Evolutionary conservation across 2,888 invertebrate genomes (phyloP).

Genomic region (Crematogaster levior): DNA sequence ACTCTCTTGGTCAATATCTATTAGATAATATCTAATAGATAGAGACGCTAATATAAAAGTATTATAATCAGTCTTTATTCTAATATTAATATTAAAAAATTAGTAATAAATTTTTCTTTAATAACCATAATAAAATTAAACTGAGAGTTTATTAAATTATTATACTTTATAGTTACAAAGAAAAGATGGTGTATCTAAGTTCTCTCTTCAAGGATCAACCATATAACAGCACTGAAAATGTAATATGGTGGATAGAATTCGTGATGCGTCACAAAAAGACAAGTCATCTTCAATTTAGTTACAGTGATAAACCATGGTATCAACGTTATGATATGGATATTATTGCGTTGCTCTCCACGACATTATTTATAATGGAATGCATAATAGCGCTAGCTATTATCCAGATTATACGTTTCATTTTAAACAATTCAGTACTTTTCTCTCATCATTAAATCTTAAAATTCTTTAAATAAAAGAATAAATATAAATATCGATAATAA

Average conservation of each 20-base stretch:
- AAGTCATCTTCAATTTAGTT: slow-evolving; percentile 60
- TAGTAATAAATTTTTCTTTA: not conserved
- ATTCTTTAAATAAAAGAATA: too few species aligned
- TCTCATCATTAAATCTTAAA: not conserved
- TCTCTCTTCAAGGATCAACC: slow-evolving; percentile 60
- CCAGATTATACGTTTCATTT: not conserved
- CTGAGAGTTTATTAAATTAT: not conserved
- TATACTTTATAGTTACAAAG: slow-evolving; percentile 73
- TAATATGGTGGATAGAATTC: slow-evolving; percentile 76
- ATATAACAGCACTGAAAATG: slow-evolving; percentile 57
- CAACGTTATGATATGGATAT: slow-evolving; percentile 70
- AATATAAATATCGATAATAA: too few species aligned
- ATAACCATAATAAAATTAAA: not conserved
- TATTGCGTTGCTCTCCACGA: slow-evolving; percentile 28
- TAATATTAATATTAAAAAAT: not conserved
- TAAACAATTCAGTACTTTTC: not conserved
- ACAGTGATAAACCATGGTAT: slow-evolving; percentile 70
- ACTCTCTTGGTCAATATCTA: not conserved
- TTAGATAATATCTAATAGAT: not conserved
- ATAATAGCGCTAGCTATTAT: not conserved
- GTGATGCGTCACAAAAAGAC: slow-evolving; percentile 72
- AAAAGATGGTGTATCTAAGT: slow-evolving; percentile 59
- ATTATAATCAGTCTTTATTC: not conserved
- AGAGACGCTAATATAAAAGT: not conserved
- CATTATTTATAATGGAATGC: not conserved